These are phyloP conservation scores for Cantharis nigra DNA, from an alignment of 2,888 invertebrate species.

Conservation along the genomic window DNA sequence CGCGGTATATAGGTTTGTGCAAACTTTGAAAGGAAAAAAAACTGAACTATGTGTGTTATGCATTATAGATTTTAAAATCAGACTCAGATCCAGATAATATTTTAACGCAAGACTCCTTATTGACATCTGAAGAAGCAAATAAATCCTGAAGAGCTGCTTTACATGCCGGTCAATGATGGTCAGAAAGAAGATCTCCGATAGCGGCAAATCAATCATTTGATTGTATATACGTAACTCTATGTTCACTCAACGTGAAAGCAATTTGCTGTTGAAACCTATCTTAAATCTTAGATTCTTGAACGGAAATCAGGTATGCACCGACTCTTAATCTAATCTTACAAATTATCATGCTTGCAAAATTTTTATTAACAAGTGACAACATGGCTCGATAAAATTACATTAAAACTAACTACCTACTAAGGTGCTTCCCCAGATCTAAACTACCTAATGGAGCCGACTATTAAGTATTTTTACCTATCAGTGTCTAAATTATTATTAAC, in stretches of 20 bases:
- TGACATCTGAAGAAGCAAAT: conserved; percentile 32
- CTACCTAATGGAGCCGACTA: neutral
- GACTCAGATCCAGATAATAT: conserved; percentile 11
- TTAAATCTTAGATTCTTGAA: conserved; percentile 34
- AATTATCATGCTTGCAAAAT: neutral
- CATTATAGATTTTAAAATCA: neutral
- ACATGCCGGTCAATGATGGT: conserved; percentile 32
- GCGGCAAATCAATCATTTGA: conserved; percentile 42
- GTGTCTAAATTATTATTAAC: neutral
- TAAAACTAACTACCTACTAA: neutral
- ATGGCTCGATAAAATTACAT: neutral
- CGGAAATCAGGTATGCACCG: conserved; percentile 8
- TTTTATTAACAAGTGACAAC: neutral
- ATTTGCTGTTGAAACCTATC: conserved; percentile 48
- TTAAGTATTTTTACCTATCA: neutral
- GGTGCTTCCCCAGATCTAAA: neutral
- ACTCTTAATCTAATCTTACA: neutral
- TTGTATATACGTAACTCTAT: conserved; percentile 39
- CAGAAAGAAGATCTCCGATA: conserved; percentile 36
- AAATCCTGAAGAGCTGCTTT: conserved; percentile 26
- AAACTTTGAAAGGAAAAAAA: neutral
- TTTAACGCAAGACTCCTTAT: conserved; percentile 21
- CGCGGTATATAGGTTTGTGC: neutral
- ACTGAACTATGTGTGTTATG: neutral
- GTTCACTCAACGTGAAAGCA: conserved; percentile 44